Evolutionary conservation across 1,140 invertebrate genomes (phyloP).

Genomic region (Hydropsyche tenuis): DNA sequence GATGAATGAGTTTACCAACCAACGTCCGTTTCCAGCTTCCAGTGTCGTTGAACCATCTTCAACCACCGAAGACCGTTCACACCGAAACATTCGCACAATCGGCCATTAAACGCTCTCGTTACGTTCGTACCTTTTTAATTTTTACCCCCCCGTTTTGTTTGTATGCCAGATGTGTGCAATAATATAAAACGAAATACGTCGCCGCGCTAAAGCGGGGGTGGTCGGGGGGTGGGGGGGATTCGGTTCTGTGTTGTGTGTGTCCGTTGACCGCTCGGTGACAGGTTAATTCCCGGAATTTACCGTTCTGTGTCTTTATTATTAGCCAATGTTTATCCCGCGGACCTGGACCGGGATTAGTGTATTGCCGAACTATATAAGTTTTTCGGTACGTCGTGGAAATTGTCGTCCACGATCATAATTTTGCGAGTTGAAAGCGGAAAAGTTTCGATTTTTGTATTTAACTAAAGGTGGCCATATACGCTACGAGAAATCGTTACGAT

Average conservation of each 20-base stretch:
- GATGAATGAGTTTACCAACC: slow-evolving; percentile 18
- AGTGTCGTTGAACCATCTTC: slow-evolving; percentile 3
- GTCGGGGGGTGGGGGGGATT: not conserved
- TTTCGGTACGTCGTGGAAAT: too few species aligned
- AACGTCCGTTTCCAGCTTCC: slow-evolving; percentile 7
- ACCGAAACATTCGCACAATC: not conserved
- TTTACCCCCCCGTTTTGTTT: not conserved
- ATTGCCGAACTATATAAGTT: slow-evolving; percentile 21
- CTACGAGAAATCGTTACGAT: too few species aligned
- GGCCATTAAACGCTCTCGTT: not conserved
- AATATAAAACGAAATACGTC: too few species aligned
- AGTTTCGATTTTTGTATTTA: too few species aligned
- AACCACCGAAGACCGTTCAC: not conserved
- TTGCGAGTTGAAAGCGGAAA: too few species aligned
- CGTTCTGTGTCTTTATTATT: slow-evolving; percentile 44
- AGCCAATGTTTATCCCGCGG: slow-evolving; percentile 36
- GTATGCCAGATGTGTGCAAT: too few species aligned
- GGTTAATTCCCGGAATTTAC: slow-evolving; percentile 44
- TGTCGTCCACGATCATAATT: too few species aligned
- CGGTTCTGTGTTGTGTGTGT: slow-evolving; percentile 16
- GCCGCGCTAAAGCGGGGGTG: not conserved
- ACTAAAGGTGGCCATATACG: too few species aligned
- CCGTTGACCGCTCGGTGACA: slow-evolving; percentile 37
- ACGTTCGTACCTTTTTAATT: not conserved
- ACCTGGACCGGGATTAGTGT: slow-evolving; percentile 21